Percentiles rank a stretch among this genome's conserved stretches.
These are phyloP conservation scores for Corvus cornix DNA, from an alignment of 2,113 vertebrate species.

Conservation along the genomic window DNA sequence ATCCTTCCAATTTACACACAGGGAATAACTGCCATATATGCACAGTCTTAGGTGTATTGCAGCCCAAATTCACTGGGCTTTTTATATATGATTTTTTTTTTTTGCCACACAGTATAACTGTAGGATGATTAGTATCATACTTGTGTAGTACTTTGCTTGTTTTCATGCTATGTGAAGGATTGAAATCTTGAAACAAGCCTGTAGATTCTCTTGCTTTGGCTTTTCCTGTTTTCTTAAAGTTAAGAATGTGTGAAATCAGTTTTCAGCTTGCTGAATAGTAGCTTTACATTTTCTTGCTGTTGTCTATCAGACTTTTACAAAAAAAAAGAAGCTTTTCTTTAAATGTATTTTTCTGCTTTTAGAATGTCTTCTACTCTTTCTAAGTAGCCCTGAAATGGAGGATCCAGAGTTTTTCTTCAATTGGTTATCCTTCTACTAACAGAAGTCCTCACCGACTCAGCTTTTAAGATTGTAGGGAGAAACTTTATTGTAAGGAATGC, in stretches of 20 bases:
- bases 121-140: background rate
- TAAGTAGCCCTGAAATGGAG: background rate
- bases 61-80: background rate
- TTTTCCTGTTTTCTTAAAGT: background rate
- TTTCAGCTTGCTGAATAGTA: background rate
- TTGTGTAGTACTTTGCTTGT: background rate
- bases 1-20: background rate
- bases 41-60: background rate
- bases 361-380: background rate
- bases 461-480: background rate
- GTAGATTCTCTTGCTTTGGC: background rate
- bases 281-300: background rate
- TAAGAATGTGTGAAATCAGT: background rate
- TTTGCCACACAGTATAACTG: background rate
- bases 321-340: background rate
- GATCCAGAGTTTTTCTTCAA: background rate
- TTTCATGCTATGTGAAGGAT: background rate
- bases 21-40: background rate
- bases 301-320: background rate
- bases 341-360: background rate
- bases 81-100: background rate
- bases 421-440: background rate
- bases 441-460: background rate
- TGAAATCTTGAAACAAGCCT: background rate
- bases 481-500: background rate